Evolutionary conservation across 2,113 vertebrate species (phyloP), one percentile per base, ranked within the genome.

Genomic region (Rhinichthys klamathensis): DNA sequence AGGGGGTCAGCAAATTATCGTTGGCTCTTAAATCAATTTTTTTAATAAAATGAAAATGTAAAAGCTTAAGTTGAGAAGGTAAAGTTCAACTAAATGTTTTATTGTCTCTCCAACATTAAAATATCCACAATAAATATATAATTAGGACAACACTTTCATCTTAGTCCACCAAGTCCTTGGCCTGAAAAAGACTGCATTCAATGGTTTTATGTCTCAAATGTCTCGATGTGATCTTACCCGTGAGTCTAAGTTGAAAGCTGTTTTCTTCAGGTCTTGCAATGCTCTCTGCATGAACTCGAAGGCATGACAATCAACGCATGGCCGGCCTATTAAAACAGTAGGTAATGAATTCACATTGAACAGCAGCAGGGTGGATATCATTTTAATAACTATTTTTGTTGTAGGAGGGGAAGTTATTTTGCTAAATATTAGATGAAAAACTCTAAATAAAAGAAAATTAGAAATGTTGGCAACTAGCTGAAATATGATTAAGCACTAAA

Each of bases 231-330:
- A n/a, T 74, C 95, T 51, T 93, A 99, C 98, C 95, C 98, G 90
- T 0, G 96, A 94, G 90, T 99, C 97, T 0, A 99, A 95, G 90
- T 93, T 97, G 84, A 95, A 96, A 0, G 97, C 98, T 0, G 97
- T 98, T 95, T 96, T 98, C 92, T 96, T 96, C 2, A 99, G 93
- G 87, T 99, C 98, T 92, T 98, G 97, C 93, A 99, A 93, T 41
- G 98, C 98, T 91, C 98, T 96, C 94, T 99, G 98, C 98, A 99
- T 99, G 87, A 99, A 99, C 93, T 99, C 98, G 89, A 99, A 99
- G 0, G 98, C 98, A 81, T 99, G 98, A 86, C 98, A 99, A 88
- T 99, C 98, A 86, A 99, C 98, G 69, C 98, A 99, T 6, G 98
- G 98, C 1, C 97, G 97, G 92, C 97, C 98, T 97, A 83, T 76